A percentile compares a stretch with the other conserved stretches of the same genome.
These are phyloP conservation scores for Nothobranchius kuhntae DNA, from an alignment of 2,113 vertebrate genomes.

Conservation along the genomic window DNA sequence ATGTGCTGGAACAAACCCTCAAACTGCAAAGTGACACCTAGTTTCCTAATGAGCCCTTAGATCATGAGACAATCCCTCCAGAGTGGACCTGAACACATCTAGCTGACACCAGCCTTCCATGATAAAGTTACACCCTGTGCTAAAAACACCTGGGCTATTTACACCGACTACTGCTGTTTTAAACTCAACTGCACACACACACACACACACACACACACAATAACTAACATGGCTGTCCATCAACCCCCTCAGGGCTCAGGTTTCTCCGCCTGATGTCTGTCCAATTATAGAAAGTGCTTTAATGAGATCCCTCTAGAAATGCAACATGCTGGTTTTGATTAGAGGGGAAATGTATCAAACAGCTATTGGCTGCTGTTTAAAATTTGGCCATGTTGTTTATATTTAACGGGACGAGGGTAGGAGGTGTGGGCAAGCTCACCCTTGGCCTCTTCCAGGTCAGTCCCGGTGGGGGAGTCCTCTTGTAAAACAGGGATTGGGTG, in stretches of 20 bases:
- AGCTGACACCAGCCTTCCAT: slow-evolving; percentile 20
- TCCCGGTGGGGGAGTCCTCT: slow-evolving; percentile 69
- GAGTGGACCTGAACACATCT: slow-evolving; percentile 2
- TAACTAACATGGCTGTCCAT: slow-evolving; percentile 4
- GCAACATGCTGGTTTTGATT: slow-evolving; percentile 40
- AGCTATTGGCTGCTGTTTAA: background rate
- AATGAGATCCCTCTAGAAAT: slow-evolving; percentile 66
- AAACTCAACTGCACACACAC: slow-evolving; percentile 15
- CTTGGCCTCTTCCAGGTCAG: slow-evolving; percentile 82
- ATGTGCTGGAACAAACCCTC: background rate
- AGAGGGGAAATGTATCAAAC: slow-evolving; percentile 9
- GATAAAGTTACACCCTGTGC: slow-evolving; percentile 27
- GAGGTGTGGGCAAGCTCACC: slow-evolving; percentile 58
- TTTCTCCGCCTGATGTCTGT: slow-evolving; percentile 58
- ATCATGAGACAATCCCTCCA: background rate
- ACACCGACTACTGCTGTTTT: slow-evolving; percentile 37
- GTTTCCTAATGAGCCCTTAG: background rate
- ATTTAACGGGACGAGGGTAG: background rate
- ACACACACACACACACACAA: slow-evolving; percentile 18
- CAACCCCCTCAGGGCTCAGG: slow-evolving; percentile 32
- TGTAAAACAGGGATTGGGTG: slow-evolving; percentile 80
- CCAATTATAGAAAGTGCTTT: slow-evolving; percentile 64
- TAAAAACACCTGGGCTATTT: slow-evolving; percentile 67
- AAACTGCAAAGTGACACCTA: background rate
- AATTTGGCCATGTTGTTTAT: background rate